Evolutionary conservation across 2,888 invertebrate genomes (phyloP), one percentile per base, ranked within the genome.

Genomic region (Nomada lathburiana): DNA sequence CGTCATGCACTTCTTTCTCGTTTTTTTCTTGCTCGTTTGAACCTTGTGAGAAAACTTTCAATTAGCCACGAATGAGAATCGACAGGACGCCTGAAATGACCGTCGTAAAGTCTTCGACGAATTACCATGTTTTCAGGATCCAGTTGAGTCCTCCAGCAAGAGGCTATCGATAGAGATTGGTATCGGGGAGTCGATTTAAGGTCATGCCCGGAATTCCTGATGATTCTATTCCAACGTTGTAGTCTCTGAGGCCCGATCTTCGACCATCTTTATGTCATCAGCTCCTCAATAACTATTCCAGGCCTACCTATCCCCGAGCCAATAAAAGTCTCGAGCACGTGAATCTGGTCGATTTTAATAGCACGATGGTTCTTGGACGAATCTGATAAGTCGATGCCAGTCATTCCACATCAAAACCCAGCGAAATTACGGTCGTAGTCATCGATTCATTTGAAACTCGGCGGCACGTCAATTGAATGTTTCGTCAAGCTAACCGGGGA

Each of bases 131-230:
- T 91, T 92, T 87, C 90, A 91, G 88, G 85, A 91, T 91, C 88
- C 90, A 85, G 91, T 90, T 87, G 84, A 86, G 73, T 77, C 82
- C 68, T 81, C 82, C 83, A 16, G 18, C 74, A 57, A 65, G 89
- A 87, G 90, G 76, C 88, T 87, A 91, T 86, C 88, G 92, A 93
- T 93, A 92, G 91, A 93, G 93, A 93, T 93, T 90, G 92, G 92
- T 93, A 93, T 93, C 93, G 90, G 90, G 62, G 81, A 89, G 85
- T 84, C 90, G 91, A 93, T 92, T 92, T 91, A 92, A 91, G 86
- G 87, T 88, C 88, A 90, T 90, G 89, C 90, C 83, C 85, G 85
- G 87, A 90, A 89, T 91, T 90, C 88, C 86, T 86, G 90, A 93
- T 90, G 92, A 90, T 92, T 93, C 92, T 93, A 93, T 93, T 90